phyloP scores from a whole-genome alignment of 2,113 vertebrate species.

The Elanus axillaris region DNA sequence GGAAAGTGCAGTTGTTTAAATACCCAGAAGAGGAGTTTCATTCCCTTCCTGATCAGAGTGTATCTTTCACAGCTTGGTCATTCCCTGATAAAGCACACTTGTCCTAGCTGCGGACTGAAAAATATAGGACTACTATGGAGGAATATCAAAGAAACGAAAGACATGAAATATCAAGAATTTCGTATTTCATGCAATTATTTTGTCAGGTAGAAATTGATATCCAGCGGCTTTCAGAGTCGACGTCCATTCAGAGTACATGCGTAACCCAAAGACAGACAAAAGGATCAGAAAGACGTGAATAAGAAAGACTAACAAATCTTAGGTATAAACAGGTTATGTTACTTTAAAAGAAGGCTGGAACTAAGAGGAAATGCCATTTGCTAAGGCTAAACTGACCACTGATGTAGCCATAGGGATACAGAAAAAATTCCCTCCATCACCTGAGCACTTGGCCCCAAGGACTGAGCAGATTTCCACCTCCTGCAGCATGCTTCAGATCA shows the following conservation, averaged over 20 bases:
- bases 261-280: background rate
- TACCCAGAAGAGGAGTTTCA: background rate
- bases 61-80: background rate
- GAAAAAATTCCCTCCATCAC: background rate
- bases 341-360: background rate
- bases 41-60: background rate
- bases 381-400: background rate
- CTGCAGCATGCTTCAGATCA: background rate
- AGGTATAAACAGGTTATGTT: background rate
- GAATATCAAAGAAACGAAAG: background rate
- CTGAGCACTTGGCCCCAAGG: background rate
- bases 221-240: background rate
- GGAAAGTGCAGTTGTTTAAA: background rate
- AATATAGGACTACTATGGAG: background rate
- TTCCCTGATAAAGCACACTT: background rate
- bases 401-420: background rate
- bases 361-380: background rate
- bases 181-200: background rate
- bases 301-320: background rate
- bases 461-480: background rate
- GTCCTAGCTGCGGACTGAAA: background rate
- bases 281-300: background rate
- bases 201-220: background rate
- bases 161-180: background rate
- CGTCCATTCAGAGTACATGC: rapidly evolving